Conservation (phyloP, 2,797 vertebrate species). For the Gymnodraco acuticeps region DNA sequence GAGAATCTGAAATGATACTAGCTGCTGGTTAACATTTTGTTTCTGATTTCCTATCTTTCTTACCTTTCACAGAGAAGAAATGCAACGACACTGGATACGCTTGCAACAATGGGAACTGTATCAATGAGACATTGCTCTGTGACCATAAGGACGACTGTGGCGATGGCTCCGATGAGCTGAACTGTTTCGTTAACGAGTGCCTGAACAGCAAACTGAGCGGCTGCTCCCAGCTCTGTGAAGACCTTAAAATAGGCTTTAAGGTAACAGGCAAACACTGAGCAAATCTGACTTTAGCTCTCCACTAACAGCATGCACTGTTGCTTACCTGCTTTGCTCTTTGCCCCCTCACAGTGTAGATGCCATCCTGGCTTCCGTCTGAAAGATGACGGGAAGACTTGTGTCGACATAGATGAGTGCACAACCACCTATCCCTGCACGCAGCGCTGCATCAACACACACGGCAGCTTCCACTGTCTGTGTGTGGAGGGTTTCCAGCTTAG, state of each 20-base stretch:
- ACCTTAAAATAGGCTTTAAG: slow-evolving; percentile 97
- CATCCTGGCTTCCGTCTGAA: slow-evolving; percentile 94
- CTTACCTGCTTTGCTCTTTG: slow-evolving; percentile 44
- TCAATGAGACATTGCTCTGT: slow-evolving; percentile 92
- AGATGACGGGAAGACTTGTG: slow-evolving; percentile 94
- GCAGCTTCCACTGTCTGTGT: slow-evolving; percentile 95
- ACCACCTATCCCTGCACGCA: slow-evolving; percentile 97
- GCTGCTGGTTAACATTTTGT: slow-evolving; percentile 17
- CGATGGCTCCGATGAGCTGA: slow-evolving; percentile 93
- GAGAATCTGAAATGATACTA: slow-evolving; percentile 16
- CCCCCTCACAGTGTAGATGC: slow-evolving; percentile 91
- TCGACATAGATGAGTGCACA: slow-evolving; percentile 94
- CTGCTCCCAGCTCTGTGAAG: slow-evolving; percentile 96
- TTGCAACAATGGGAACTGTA: slow-evolving; percentile 91
- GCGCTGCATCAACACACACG: slow-evolving; percentile 94
- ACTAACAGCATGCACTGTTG: background rate
- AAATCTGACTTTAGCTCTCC: background rate
- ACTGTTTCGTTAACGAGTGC: slow-evolving; percentile 97
- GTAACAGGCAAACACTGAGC: slow-evolving; percentile 80
- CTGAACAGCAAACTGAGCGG: slow-evolving; percentile 94
- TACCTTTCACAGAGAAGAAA: slow-evolving; percentile 88
- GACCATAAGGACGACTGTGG: slow-evolving; percentile 93
- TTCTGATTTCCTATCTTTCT: slow-evolving; percentile 25
- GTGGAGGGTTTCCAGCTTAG: slow-evolving; percentile 91
- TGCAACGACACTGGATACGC: slow-evolving; percentile 93